These are phyloP conservation scores for Dermatophagoides farinae DNA, from an alignment of 1,140 invertebrate genomes.

Conservation along the genomic window DNA sequence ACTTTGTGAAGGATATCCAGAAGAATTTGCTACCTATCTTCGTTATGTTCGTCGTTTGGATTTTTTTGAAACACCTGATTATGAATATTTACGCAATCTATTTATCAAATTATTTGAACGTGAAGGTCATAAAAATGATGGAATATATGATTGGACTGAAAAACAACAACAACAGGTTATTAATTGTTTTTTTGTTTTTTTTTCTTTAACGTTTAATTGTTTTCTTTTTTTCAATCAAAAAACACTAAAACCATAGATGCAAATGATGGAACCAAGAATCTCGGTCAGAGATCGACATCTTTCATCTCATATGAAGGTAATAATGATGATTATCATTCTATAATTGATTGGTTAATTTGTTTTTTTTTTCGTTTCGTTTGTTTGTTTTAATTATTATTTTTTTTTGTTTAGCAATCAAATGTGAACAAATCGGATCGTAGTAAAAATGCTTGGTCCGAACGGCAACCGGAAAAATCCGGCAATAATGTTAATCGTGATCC, in stretches of 20 bases:
- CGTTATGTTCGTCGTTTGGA: slow-evolving; percentile 36
- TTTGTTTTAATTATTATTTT: neutral
- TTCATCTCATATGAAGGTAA: slow-evolving; percentile 1
- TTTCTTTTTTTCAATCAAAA: neutral
- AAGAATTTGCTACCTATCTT: slow-evolving; percentile 72
- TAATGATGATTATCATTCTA: neutral
- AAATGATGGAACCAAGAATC: neutral
- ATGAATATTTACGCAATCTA: slow-evolving; percentile 32
- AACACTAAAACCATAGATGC: neutral
- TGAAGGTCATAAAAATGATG: slow-evolving; percentile 29
- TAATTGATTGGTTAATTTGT: neutral
- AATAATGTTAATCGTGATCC: neutral
- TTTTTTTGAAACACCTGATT: slow-evolving; percentile 39
- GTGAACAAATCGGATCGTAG: neutral
- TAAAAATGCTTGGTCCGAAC: slow-evolving; percentile 12
- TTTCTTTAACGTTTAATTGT: neutral
- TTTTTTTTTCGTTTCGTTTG: neutral
- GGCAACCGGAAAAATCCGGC: neutral
- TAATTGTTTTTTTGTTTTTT: neutral
- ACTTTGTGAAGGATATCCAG: slow-evolving; percentile 87
- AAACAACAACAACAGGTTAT: slow-evolving; percentile 26
- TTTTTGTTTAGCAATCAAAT: neutral
- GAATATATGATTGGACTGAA: slow-evolving; percentile 33
- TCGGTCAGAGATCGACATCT: neutral
- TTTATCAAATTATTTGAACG: slow-evolving; percentile 31